Conservation (phyloP, 2,113 vertebrate species). For the Poicephalus meyeri region DNA sequence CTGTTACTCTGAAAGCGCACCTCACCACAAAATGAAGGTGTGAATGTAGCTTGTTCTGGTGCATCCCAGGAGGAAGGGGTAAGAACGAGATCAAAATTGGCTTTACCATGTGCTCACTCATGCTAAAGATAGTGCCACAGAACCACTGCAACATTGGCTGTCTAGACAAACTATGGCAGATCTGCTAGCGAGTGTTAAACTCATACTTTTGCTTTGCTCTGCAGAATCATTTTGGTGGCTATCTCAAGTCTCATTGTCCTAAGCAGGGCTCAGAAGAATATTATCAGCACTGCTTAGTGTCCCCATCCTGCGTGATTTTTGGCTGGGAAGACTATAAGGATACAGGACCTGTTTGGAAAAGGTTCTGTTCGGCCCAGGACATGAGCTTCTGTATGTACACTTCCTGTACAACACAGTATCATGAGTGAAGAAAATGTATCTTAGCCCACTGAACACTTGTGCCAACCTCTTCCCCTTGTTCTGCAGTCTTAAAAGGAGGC, state of each 20-base stretch:
- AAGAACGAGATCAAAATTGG: accelerated
- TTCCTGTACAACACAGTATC: not conserved
- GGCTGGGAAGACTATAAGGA: not conserved
- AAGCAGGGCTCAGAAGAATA: not conserved
- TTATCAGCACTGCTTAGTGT: not conserved
- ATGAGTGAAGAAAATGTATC: not conserved
- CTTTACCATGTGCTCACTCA: not conserved
- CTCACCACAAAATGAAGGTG: not conserved
- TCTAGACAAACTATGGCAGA: not conserved
- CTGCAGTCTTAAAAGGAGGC: not conserved
- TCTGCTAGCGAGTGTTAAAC: not conserved
- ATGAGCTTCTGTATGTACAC: not conserved
- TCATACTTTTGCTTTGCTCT: not conserved
- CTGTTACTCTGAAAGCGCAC: not conserved
- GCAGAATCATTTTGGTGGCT: not conserved
- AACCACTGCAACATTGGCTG: not conserved
- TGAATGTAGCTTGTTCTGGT: not conserved
- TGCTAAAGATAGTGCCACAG: not conserved
- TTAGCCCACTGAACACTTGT: not conserved
- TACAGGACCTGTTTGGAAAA: not conserved
- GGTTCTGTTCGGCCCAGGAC: not conserved
- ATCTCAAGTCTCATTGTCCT: not conserved
- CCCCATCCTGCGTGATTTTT: not conserved
- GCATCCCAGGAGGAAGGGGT: not conserved
- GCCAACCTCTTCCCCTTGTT: not conserved